Evolutionary conservation across 2,797 vertebrate species (phyloP).

Genomic region (Sorex maritimensis): DNA sequence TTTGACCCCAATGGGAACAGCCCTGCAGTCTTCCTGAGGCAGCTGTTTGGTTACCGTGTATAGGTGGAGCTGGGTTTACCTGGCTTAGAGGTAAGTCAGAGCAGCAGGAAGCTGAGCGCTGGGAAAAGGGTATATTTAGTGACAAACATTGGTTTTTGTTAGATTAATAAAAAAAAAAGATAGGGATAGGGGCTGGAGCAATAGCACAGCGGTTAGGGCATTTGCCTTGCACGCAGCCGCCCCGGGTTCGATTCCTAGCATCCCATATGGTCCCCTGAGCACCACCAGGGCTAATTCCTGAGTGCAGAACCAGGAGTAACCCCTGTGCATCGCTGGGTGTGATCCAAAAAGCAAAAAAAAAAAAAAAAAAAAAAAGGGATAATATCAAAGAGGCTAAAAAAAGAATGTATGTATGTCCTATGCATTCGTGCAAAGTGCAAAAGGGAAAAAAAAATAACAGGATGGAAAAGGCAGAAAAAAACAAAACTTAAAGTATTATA

Average conservation of each 20-base stretch:
- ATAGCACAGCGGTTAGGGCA: too few relatives aligned
- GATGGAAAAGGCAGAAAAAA: neutral
- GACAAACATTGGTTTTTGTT: constrained; percentile 32
- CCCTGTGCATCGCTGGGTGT: too few relatives aligned
- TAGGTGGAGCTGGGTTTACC: neutral
- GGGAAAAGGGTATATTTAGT: neutral
- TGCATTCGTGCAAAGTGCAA: neutral
- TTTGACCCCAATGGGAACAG: neutral
- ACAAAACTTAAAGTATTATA: neutral
- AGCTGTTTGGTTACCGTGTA: neutral
- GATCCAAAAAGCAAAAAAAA: neutral
- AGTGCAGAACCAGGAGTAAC: too few relatives aligned
- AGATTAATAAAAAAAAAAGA: neutral
- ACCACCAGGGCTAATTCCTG: too few relatives aligned
- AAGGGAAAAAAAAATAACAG: constrained; percentile 21
- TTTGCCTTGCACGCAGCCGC: too few relatives aligned
- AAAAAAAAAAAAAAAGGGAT: neutral
- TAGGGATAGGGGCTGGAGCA: too few relatives aligned
- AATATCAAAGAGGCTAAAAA: neutral
- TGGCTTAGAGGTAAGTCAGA: neutral
- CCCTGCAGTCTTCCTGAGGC: neutral
- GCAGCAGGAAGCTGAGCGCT: neutral
- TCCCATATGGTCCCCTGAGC: too few relatives aligned
- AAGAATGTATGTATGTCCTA: constrained; percentile 18
- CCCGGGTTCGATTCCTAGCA: too few relatives aligned